Base-by-base conservation (phyloP, 2,888 invertebrate genomes). In the Anarsia innoxiella region DNA sequence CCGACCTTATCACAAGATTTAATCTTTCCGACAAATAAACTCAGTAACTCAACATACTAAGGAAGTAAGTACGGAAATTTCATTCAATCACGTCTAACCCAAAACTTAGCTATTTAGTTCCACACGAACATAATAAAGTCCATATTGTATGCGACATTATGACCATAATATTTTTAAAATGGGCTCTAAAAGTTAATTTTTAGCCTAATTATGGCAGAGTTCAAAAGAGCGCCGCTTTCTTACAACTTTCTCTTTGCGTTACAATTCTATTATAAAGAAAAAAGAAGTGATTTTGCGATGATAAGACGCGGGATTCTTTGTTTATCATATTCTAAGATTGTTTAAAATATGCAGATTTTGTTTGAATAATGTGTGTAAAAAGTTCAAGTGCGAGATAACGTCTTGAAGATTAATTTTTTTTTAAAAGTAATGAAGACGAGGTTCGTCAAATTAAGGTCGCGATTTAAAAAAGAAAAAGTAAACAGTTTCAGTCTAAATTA, bases 201-300 rank as follows among this genome's bases (percentile, higher is more conserved):
- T 32, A 31, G 37, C 30, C 40, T 48, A 47, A 45, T 56, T 46
- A 50, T 50, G 53, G 53, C 45, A 45, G 36, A 46, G 51, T 53
- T 48, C 49, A 51, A 37, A 39, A 38, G 40, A 44, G 40, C 44
- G 37, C 19, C 38, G 39, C 44, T 49, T 53, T 49, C 49, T n/a
- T n/a, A n/a, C 40, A 31, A 44, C 48, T 51, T 51, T 50, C 49
- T 39, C 48, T 42, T 25, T n/a, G 38, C 41, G 42, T 36, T 40
- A 37, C 33, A 33, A 34, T 34, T 33, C 34, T 16, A 11, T 27
- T 33, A 31, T 16, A 37, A 28, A 12, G 10, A 13, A 31, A 31
- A 41, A 43, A 46, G 45, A 41, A 40, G 35, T 39, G 42, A 48
- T 45, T 46, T 30, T 32, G 39, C 23, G 10, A 15, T 13, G 38